Evolutionary conservation across 2,113 vertebrate genomes (phyloP).

Genomic region (Thalassoma bifasciatum): DNA sequence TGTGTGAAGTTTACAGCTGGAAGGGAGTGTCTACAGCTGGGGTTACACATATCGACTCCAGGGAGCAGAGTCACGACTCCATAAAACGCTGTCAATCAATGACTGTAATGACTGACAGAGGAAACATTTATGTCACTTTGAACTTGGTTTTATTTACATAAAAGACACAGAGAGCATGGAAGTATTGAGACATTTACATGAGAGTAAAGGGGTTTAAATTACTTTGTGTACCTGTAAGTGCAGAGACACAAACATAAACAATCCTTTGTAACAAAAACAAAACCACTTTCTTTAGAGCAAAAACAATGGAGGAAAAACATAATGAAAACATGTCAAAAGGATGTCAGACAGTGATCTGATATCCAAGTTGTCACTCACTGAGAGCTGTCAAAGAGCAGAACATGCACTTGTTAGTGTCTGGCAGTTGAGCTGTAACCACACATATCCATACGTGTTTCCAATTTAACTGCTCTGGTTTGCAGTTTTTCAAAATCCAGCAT

Average conservation of each 20-base stretch:
- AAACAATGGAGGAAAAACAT: background rate
- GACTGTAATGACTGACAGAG: slow-evolving; percentile 51
- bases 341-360: slow-evolving; percentile 13
- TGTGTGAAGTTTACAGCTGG: slow-evolving; percentile 20
- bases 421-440: slow-evolving; percentile 29
- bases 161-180: slow-evolving; percentile 3
- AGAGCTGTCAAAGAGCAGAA: slow-evolving; percentile 7
- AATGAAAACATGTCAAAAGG: slow-evolving; percentile 17
- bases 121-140: slow-evolving; percentile 29
- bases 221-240: background rate
- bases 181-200: no score
- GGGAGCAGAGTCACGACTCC: slow-evolving; percentile 27
- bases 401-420: slow-evolving; percentile 29
- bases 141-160: slow-evolving; percentile 44
- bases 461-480: slow-evolving; percentile 21
- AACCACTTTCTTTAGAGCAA: slow-evolving; percentile 1
- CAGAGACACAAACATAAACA: slow-evolving; percentile 1
- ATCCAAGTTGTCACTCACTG: slow-evolving; percentile 8
- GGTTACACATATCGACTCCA: no score
- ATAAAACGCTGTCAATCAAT: slow-evolving; percentile 61
- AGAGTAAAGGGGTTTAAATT: no score
- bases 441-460: slow-evolving; percentile 29
- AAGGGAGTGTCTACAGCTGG: slow-evolving; percentile 9
- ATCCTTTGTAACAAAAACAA: slow-evolving; percentile 9
- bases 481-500: background rate